Base-by-base conservation (phyloP, 2,888 invertebrate species). In the Folsomia manolachei region DNA sequence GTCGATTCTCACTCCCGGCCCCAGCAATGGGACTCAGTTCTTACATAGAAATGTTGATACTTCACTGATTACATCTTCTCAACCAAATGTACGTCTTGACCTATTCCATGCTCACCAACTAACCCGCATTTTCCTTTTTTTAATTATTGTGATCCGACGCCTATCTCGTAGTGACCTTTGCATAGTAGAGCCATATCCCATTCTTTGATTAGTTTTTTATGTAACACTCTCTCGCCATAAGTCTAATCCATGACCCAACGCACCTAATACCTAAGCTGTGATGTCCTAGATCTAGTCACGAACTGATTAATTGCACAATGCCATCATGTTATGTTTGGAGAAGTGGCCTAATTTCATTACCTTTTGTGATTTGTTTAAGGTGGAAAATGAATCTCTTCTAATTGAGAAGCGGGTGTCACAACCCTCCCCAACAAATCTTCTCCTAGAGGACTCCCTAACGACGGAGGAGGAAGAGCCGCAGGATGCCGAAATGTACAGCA, bases 351-450 rank as follows among this genome's bases (percentile, higher is more conserved):
- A 69, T 39, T 61, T 69, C n/a, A 26, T 53, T 23, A 26, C 19
- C 1, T 9, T 39, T 39, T 51, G 53, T 63, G 7, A 63, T 75
- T 26, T 56, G 23, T 72, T 71, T 19, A 65, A 78, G 78, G 76
- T 66, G 19, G 77, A 77, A 71, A 39, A 39, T 39, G 76, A 76
- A 27, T 75, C 72, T 14, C 39, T 39, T 39, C 63, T 74, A 14
- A 69, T 70, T 24, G 75, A 73, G 23, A 73, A 75, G 51, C 70
- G 39, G 7, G 4, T 39, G 39, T 39, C 39, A 9, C 7, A 39
- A 39, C 76, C 75, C 19, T 78, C 78, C 7, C 78, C 75, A 9
- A 70, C 78, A 39, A 78, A 78, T 62, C 77, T 75, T 14, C 71
- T 79, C 1, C 70, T 79, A 14, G 79, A 76, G n/a, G 75, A 74